Base-by-base conservation (phyloP, 2,888 invertebrate genomes). In the Platycnemis pennipes region DNA sequence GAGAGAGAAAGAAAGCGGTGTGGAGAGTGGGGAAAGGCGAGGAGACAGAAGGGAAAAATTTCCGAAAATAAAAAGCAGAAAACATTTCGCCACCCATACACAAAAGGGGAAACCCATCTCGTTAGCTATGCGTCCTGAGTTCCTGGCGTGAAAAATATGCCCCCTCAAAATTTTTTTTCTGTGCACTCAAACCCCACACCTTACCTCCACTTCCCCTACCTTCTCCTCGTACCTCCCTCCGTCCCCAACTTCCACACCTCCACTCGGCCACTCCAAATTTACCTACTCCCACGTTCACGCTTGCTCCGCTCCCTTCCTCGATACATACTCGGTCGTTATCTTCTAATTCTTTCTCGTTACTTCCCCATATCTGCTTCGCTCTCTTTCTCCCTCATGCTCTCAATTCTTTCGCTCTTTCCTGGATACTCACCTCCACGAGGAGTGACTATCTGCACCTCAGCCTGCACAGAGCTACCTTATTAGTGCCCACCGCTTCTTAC, bases 31-130 rank as follows among this genome's bases (percentile, higher is more conserved):
- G n/a, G 45, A 13, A n/a, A 2, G 45, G 87, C n/a, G n/a, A n/a
- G 46, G 87, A 87, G 45, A 87, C n/a, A 42, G 63, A 56, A n/a
- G 44, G n/a, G 26, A 45, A 44, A 91, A 69, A 87, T 87, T 31
- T 45, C 0, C 19, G 86, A 56, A 56, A 56, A 56, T 89, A 89
- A 89, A 56, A 56, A 53, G 89, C 56, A 63, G 44, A 91, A 91
- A 69, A 91, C 53, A 91, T 91, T 69, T 91, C 63, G 91, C 63
- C 91, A 91, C 91, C 91, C 91, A 42, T 44, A 37, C 63, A 91
- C 91, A 91, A 91, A 77, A 91, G 91, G 91, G 63, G 91, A 63
- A 46, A 87, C 26, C 63, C 91, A 91, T 91, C 91, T 91, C 91
- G 44, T 42, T 56, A 91, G 91, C 56, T 91, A 89, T 53, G 89